These are phyloP conservation scores for Macrobrachium rosenbergii DNA, from an alignment of 1,140 invertebrate genomes.

Conservation along the genomic window DNA sequence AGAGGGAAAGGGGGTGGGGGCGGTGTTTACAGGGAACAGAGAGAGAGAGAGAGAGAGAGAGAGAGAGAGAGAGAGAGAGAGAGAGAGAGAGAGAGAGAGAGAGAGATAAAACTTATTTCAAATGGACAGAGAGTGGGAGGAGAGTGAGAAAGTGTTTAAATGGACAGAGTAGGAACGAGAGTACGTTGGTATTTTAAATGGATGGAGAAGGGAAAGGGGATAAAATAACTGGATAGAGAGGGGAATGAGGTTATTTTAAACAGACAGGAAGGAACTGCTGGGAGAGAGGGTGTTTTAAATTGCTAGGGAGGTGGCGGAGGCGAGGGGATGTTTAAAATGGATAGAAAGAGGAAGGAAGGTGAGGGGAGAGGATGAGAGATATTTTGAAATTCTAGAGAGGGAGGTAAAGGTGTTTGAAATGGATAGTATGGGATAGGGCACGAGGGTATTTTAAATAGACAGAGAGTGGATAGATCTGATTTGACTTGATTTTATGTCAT, in stretches of 20 bases:
- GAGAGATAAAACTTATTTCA: neutral
- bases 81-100: slow-evolving; percentile 16
- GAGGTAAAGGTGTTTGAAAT: too few species aligned
- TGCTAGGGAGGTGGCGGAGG: too few species aligned
- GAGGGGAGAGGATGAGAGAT: too few species aligned
- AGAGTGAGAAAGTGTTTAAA: neutral
- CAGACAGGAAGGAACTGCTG: too few species aligned
- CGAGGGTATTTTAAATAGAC: too few species aligned
- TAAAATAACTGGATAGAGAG: neutral
- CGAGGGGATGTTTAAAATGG: neutral
- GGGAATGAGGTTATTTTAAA: too few species aligned
- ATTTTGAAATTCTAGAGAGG: neutral
- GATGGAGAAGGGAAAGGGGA: neutral
- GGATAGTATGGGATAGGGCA: neutral
- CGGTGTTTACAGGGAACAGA: neutral
- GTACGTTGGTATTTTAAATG: neutral
- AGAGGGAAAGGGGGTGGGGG: neutral
- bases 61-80: slow-evolving; percentile 22
- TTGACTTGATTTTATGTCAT: too few species aligned
- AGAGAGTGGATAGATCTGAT: too few species aligned
- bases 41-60: neutral
- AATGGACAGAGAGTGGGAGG: neutral
- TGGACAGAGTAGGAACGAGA: neutral
- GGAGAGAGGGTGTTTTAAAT: too few species aligned
- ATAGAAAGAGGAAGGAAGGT: neutral